Conservation (phyloP, 2,113 vertebrate species). For the Geothlypis trichas region DNA sequence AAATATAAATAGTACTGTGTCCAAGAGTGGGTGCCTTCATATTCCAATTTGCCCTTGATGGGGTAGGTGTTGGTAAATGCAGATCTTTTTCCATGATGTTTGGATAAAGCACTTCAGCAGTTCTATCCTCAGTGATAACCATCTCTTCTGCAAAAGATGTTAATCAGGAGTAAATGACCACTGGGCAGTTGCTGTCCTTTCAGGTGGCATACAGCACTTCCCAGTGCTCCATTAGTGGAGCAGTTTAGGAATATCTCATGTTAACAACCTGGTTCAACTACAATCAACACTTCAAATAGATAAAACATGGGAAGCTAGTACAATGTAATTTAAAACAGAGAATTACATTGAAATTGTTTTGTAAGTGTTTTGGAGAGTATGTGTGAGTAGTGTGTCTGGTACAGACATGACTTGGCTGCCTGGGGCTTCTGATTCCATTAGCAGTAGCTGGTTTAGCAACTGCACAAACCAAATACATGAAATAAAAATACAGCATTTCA, state of each 20-base stretch:
- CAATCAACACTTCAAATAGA: not conserved
- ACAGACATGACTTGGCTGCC: not conserved
- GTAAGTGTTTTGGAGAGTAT: not conserved
- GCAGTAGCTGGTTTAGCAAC: not conserved
- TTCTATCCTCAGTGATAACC: not conserved
- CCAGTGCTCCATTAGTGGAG: not conserved
- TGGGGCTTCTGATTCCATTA: not conserved
- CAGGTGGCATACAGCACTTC: accelerated
- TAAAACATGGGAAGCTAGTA: not conserved
- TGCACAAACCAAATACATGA: not conserved
- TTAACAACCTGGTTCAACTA: not conserved
- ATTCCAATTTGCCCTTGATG: not conserved
- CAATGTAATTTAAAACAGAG: not conserved
- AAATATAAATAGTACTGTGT: not conserved
- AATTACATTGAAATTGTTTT: not conserved
- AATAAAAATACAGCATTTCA: not conserved
- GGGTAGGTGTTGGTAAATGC: not conserved
- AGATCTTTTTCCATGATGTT: not conserved
- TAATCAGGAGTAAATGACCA: not conserved
- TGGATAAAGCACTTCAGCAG: not conserved
- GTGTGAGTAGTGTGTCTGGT: not conserved
- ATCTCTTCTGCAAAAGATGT: not conserved
- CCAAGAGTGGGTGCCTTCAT: not conserved
- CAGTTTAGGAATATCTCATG: not conserved
- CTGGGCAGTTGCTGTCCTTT: not conserved